Conservation (phyloP, 1,140 invertebrate genomes). For the Tribolium castaneum region DNA sequence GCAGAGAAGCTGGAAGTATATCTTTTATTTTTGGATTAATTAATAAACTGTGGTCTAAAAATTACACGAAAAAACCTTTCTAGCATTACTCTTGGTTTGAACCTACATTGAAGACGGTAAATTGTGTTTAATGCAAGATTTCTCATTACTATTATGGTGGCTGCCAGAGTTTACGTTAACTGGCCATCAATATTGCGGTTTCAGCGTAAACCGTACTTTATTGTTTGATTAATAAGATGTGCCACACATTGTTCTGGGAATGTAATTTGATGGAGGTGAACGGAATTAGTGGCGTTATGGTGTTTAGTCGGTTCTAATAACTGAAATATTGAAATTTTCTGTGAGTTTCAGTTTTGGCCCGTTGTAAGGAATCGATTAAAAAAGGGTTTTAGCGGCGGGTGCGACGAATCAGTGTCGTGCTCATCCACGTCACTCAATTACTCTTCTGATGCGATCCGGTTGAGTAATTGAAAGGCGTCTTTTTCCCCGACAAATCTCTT, state of each 20-base stretch:
- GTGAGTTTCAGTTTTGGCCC: background rate
- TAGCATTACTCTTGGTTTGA: background rate
- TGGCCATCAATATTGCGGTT: background rate
- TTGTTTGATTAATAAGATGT: background rate
- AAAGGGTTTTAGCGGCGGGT: conserved; percentile 2
- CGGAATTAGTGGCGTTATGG: background rate
- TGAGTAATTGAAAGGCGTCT: conserved; percentile 40
- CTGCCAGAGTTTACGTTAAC: background rate
- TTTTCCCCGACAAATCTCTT: conserved; percentile 51
- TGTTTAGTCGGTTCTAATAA: background rate
- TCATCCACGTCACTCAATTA: conserved; percentile 35
- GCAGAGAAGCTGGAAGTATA: background rate
- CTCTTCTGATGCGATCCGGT: conserved; percentile 24
- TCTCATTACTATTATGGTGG: background rate
- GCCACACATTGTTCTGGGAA: background rate
- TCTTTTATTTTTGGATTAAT: background rate
- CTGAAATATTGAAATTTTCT: too few species aligned
- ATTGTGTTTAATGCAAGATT: background rate
- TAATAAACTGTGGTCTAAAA: background rate
- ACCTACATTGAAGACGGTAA: background rate
- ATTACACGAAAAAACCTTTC: background rate
- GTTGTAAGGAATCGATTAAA: conserved; percentile 14
- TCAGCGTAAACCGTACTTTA: background rate
- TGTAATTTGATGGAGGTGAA: background rate
- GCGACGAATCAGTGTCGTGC: conserved; percentile 25